Evolutionary conservation across 2,797 vertebrate genomes (phyloP), one percentile per base, ranked within the genome.

Genomic region (Mus spretus): DNA sequence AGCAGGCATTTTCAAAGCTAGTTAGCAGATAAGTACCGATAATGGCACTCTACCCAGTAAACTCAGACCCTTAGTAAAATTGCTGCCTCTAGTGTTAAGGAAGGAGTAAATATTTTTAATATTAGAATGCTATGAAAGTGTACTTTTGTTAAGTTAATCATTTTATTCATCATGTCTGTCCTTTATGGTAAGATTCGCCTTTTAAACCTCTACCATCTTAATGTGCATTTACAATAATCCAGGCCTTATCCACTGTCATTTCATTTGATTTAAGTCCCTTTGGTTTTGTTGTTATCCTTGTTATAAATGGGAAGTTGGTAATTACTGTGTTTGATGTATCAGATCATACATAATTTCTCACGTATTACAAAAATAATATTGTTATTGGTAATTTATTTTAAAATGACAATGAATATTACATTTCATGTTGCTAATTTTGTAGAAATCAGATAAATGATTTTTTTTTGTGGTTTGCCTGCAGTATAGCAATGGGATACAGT

Each of bases 21-120:
- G 26, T 87, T 97, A 89, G 78, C 86, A 74, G 20, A 3, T 79
- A 63, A 77, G 50, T 85, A n/a, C 83, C 59, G 81, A 0, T 70
- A 65, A 80, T 77, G 79, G 47, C 24, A 57, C 77, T 79, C 26
- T 75, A 53, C 55, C 37, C 40, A 77, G 40, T 79, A 22, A 87
- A 59, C 80, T 95, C 67, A 92, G 26, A 75, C 61, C 84, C 78
- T 94, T 91, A 97, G 87, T 95, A 57, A 91, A 96, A 88, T n/a
- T 40, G 4, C 2, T 50, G 94, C 89, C 40, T 93, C 86, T 78
- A 91, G 40, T 84, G 47, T 90, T 96, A 95, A 74, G 28, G 44
- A 93, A 91, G 24, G 65, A 75, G 3, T 78, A 57, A 53, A 80
- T 0, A 89, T 91, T 67, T 67, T 8, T 10, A 77, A 53, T 94